Evolutionary conservation across 1,140 invertebrate species (phyloP).

Genomic region (Musca vetustissima): DNA sequence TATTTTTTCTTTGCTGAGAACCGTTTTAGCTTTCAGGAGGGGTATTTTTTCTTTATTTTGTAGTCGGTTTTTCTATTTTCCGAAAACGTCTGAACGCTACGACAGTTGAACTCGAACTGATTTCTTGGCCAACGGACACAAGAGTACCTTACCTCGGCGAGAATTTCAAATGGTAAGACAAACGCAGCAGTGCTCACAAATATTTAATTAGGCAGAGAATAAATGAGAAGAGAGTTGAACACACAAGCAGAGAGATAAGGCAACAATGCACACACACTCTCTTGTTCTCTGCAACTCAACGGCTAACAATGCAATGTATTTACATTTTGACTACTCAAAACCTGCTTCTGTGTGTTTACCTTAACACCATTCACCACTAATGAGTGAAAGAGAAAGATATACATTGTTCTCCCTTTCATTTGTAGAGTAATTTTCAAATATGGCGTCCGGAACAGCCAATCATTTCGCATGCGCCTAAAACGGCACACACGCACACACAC

Average conservation of each 20-base stretch:
- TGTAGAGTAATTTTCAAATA: slow-evolving; percentile 51
- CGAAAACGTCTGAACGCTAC: slow-evolving; percentile 52
- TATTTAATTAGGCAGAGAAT: too few relatives aligned
- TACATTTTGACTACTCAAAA: too few relatives aligned
- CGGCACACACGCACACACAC: neutral
- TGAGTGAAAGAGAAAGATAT: too few relatives aligned
- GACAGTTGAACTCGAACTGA: slow-evolving; percentile 55
- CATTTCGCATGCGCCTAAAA: slow-evolving; percentile 50
- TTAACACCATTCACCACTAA: too few relatives aligned
- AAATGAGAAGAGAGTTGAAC: too few relatives aligned
- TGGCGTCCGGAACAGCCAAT: slow-evolving; percentile 55
- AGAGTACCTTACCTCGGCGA: slow-evolving; percentile 34
- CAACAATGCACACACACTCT: too few relatives aligned
- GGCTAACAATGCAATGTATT: too few relatives aligned
- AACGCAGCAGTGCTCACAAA: neutral
- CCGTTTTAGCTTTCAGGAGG: slow-evolving; percentile 4
- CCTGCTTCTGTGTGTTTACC: too few relatives aligned
- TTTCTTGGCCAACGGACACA: slow-evolving; percentile 25
- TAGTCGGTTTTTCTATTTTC: slow-evolving; percentile 35
- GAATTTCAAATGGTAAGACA: slow-evolving; percentile 31
- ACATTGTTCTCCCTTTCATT: too few relatives aligned
- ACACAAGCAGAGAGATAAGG: too few relatives aligned
- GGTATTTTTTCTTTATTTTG: slow-evolving; percentile 16
- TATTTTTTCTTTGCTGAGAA: slow-evolving; percentile 15
- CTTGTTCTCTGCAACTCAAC: too few relatives aligned